These are phyloP conservation scores for Mellilla xanthometata DNA, from an alignment of 2,888 invertebrate genomes.

Conservation along the genomic window DNA sequence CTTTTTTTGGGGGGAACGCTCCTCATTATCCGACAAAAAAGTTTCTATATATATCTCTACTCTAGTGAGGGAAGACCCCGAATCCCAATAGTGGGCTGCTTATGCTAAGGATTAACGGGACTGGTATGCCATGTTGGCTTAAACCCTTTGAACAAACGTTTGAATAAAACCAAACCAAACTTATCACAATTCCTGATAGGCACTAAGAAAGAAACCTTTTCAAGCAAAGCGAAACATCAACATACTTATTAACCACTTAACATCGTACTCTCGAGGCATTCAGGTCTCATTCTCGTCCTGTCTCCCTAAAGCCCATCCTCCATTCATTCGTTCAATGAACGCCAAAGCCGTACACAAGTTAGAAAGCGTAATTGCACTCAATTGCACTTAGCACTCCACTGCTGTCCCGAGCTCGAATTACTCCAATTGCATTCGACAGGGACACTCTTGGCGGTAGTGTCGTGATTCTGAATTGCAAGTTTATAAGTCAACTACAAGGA, in stretches of 20 bases:
- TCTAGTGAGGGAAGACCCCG: no score
- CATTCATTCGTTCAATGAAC: constrained; percentile 13
- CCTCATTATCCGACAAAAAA: constrained; percentile 32
- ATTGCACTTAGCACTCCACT: constrained; percentile 21
- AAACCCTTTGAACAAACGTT: no score
- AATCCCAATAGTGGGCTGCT: no score
- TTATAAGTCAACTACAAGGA: no score
- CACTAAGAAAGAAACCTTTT: no score
- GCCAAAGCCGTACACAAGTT: constrained; percentile 18
- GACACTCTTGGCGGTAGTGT: constrained; percentile 5
- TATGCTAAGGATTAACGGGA: no score
- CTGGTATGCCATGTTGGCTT: no score
- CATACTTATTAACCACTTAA: no score
- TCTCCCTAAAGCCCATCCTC: background rate
- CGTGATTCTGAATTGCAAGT: background rate
- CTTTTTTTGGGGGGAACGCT: constrained; percentile 28
- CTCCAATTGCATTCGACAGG: constrained; percentile 13
- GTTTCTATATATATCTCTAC: no score
- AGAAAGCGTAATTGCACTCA: constrained; percentile 21
- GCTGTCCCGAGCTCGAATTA: constrained; percentile 14
- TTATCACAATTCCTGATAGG: no score
- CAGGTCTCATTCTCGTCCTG: constrained; percentile 1
- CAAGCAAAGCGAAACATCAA: no score
- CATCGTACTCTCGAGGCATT: background rate
- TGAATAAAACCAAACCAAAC: no score